Evolutionary conservation across 1,140 invertebrate species (phyloP).

Genomic region (Macrotrachela quadricornifera): DNA sequence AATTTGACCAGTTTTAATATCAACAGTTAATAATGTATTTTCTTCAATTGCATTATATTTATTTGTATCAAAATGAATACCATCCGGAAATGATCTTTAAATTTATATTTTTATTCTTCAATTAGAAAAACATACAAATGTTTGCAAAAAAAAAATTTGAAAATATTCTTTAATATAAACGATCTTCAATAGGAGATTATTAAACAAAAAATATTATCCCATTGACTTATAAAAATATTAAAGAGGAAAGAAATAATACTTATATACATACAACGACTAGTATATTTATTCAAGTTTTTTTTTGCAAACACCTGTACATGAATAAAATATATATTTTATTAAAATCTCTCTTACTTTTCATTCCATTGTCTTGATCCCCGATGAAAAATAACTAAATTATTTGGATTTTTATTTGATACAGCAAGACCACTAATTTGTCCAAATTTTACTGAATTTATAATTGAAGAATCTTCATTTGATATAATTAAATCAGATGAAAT

Average conservation of each 20-base stretch:
- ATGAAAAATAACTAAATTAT: slow-evolving; percentile 3
- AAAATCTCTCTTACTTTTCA: not conserved
- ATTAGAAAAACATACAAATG: too few relatives aligned
- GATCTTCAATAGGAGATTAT: too few relatives aligned
- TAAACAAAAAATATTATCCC: too few relatives aligned
- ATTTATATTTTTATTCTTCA: not conserved
- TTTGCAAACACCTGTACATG: not conserved
- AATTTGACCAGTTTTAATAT: slow-evolving; percentile 47
- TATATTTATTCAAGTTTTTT: too few relatives aligned
- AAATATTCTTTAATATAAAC: too few relatives aligned
- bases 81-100: slow-evolving; percentile 3
- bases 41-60: slow-evolving; percentile 47
- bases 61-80: not conserved
- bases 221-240: too few relatives aligned
- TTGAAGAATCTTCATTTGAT: too few relatives aligned
- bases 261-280: too few relatives aligned
- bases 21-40: slow-evolving; percentile 55
- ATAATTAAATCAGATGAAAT: too few relatives aligned
- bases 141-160: too few relatives aligned
- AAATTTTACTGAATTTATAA: not conserved
- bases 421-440: slow-evolving; percentile 8
- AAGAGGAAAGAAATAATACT: too few relatives aligned
- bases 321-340: too few relatives aligned
- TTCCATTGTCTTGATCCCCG: slow-evolving; percentile 1
- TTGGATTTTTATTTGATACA: not conserved